Conservation (phyloP, 2,888 invertebrate genomes). For the Rhaphigaster nebulosa region DNA sequence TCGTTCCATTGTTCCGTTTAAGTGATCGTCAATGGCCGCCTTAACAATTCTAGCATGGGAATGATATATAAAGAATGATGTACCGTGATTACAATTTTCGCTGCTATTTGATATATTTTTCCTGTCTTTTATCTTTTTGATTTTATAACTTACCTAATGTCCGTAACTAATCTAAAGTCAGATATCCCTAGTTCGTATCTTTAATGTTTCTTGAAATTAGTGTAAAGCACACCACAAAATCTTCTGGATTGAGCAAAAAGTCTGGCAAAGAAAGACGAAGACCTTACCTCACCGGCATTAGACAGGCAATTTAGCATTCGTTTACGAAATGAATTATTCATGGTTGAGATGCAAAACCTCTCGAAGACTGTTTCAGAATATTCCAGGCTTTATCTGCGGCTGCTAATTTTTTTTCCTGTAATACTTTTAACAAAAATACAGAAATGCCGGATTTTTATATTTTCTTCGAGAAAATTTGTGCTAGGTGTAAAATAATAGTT, state of each 20-base stretch:
- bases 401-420: background rate
- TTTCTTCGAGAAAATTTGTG: background rate
- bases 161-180: too few relatives aligned
- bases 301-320: background rate
- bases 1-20: too few relatives aligned
- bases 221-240: background rate
- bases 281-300: background rate
- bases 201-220: background rate
- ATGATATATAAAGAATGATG: too few relatives aligned
- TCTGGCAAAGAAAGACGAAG: background rate
- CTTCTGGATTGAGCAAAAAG: background rate
- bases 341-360: background rate
- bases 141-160: background rate
- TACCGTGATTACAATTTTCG: too few relatives aligned
- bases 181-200: too few relatives aligned
- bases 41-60: too few relatives aligned
- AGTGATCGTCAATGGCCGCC: too few relatives aligned
- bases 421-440: background rate
- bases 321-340: slow-evolving; percentile 11
- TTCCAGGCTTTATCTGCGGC: background rate
- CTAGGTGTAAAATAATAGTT: background rate
- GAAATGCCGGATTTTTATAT: background rate
- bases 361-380: background rate
- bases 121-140: too few relatives aligned
- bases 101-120: too few relatives aligned